Base-by-base conservation (phyloP, 2,113 vertebrate genomes). In the Dissostichus mawsoni region DNA sequence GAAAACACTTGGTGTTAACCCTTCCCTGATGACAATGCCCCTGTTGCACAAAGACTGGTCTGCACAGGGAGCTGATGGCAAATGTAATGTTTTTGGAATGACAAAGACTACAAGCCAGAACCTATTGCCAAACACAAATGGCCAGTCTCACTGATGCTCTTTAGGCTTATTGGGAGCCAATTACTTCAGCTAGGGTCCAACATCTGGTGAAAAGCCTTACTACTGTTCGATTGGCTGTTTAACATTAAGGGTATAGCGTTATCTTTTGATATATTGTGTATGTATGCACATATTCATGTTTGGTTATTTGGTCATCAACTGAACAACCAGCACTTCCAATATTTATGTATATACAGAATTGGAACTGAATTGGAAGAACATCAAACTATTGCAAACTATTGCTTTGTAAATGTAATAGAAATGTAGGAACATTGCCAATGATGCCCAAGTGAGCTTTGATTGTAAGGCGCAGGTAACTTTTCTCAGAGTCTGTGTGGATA, bases 331-430 rank as follows among this genome's bases (percentile, higher is more conserved):
- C 33, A 3, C 33, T 33, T 33, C 33, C 33, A 33, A 33, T 33
- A 33, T 33, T 33, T 33, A 33, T 33, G 33, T 20, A 20, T 33
- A 12, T 51, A n/a, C 3, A 64, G 12, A 33, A 9, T 50, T 55
- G 25, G 14, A 61, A 50, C 8, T 23, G 20, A 41, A 18, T 7
- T 55, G n/a, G 36, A 41, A 41, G 69, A 29, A 68, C 55, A 74
- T 68, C 29, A 63, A 62, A 29, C 12, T 33, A 33, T 33, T 33
- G 14, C 29, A 63, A 62, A 29, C 12, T 56, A 62, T 48, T 53
- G 48, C 66, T 62, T 69, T 67, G 57, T 33, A 18, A 66, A 59
- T 66, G 12, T n/a, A 61, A 58, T 50, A 41, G 36, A 8, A 8
- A 41, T 41, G 36, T 41, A 41, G 36, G 36, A 41, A 1, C 36